These are phyloP conservation scores for Chrysotoxum bicinctum DNA, from an alignment of 2,888 invertebrate species.

Conservation along the genomic window DNA sequence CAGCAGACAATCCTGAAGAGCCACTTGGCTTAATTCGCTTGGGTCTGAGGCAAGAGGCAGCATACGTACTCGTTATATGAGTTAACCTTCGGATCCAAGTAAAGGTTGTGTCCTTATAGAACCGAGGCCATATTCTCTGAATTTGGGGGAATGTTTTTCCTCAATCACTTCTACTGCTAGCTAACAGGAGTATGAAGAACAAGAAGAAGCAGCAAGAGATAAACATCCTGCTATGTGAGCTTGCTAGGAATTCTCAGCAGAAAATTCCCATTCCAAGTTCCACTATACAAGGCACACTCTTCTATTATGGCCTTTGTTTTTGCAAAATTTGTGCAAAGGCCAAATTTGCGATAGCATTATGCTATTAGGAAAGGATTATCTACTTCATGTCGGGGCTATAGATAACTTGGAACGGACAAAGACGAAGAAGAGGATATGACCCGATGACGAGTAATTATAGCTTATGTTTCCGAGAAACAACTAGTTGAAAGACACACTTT, in stretches of 20 bases:
- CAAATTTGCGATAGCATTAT: slow-evolving; percentile 51
- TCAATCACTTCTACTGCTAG: slow-evolving; percentile 17
- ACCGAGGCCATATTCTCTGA: slow-evolving; percentile 48
- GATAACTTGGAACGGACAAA: slow-evolving; percentile 22
- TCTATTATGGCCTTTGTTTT: slow-evolving; percentile 25
- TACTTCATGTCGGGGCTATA: slow-evolving; percentile 21
- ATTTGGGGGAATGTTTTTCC: slow-evolving; percentile 57
- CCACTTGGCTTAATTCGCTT: slow-evolving; percentile 57
- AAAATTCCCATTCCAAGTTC: slow-evolving; percentile 21
- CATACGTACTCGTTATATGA: slow-evolving; percentile 28
- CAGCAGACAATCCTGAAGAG: slow-evolving; percentile 65
- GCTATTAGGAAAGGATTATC: slow-evolving; percentile 65
- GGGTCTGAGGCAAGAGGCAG: slow-evolving; percentile 7
- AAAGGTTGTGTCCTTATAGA: slow-evolving; percentile 65
- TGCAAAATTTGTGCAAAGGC: slow-evolving; percentile 35
- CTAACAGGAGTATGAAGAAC: neutral
- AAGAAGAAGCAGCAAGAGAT: slow-evolving; percentile 24
- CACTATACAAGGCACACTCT: neutral
- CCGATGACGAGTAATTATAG: slow-evolving; percentile 27
- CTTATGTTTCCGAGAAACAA: slow-evolving; percentile 43
- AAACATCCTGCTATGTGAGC: slow-evolving; percentile 14
- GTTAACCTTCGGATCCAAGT: slow-evolving; percentile 61
- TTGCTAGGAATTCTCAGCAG: slow-evolving; percentile 52
- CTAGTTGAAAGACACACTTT: slow-evolving; percentile 38
- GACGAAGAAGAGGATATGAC: slow-evolving; percentile 23